Conservation (phyloP, 2,888 invertebrate genomes). For the Meteorus colon region DNA sequence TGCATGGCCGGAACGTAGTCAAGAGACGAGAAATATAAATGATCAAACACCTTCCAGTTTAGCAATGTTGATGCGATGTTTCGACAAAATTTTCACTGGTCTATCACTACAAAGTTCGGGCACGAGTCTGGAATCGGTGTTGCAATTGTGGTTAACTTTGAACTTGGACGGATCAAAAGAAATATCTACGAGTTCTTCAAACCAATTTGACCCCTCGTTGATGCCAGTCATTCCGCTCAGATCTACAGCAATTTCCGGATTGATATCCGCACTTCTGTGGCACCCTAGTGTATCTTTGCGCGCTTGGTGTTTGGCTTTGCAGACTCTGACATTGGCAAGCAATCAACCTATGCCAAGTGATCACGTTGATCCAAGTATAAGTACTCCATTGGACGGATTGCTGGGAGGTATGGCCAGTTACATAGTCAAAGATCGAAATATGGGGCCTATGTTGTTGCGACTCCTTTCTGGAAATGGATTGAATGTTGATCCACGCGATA, state of each 20-base stretch:
- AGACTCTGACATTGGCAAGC: conserved; percentile 83
- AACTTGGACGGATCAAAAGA: conserved; percentile 79
- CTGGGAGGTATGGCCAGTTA: conserved; percentile 78
- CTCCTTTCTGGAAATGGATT: conserved; percentile 81
- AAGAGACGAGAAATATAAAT: conserved; percentile 61
- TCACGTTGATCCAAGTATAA: conserved; percentile 61
- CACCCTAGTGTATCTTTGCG: conserved; percentile 81
- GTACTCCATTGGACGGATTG: conserved; percentile 64
- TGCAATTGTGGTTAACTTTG: conserved; percentile 90
- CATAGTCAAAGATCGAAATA: conserved; percentile 80
- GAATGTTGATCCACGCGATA: conserved; percentile 74
- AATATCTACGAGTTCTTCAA: conserved; percentile 56
- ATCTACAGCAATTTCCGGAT: conserved; percentile 78
- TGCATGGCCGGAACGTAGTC: conserved; percentile 59
- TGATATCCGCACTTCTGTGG: conserved; percentile 81
- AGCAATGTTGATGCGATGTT: conserved; percentile 81
- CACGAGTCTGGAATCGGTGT: conserved; percentile 86
- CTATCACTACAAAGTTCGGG: conserved; percentile 80
- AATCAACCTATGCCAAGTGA: conserved; percentile 75
- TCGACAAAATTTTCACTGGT: conserved; percentile 81
- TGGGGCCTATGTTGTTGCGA: conserved; percentile 80
- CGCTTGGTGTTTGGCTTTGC: conserved; percentile 87
- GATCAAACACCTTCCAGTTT: conserved; percentile 65
- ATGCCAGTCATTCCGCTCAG: conserved; percentile 80
- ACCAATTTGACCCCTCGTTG: conserved; percentile 77